Conservation (phyloP, 2,888 invertebrate species). For the Tillus elongatus region DNA sequence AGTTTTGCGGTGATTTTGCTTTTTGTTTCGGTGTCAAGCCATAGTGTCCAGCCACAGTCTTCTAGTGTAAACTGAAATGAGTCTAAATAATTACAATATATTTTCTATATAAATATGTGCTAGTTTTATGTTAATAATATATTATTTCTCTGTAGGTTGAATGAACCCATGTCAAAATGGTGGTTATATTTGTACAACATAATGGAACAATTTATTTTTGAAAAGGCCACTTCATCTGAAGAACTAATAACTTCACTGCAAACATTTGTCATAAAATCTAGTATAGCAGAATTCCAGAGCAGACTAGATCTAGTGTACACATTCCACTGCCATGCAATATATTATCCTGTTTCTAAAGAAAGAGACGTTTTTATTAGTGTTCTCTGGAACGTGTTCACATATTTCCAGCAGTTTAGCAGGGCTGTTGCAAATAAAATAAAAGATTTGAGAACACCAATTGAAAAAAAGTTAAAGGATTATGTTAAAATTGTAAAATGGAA, state of each 20-base stretch:
- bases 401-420: conserved; percentile 69
- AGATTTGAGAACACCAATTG: conserved; percentile 68
- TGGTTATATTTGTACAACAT: conserved; percentile 83
- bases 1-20: no score
- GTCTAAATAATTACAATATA: no score
- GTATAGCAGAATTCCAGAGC: conserved; percentile 73
- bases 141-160: conserved; percentile 45
- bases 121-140: conserved; percentile 10
- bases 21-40: no score
- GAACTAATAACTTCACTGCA: conserved; percentile 55
- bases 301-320: conserved; percentile 68
- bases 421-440: conserved; percentile 58
- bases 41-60: no score
- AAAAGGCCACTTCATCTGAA: conserved; percentile 30
- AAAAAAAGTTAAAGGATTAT: conserved; percentile 85
- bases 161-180: conserved; percentile 67
- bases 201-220: conserved; percentile 51
- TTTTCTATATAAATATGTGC: conserved; percentile 1
- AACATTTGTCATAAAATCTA: conserved; percentile 74
- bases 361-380: conserved; percentile 52
- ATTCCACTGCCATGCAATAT: conserved; percentile 71
- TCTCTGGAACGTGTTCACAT: conserved; percentile 74
- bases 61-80: no score
- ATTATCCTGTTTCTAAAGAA: conserved; percentile 38
- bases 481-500: conserved; percentile 93